Base-by-base conservation (phyloP, 1,140 invertebrate species). In the Tachypleus tridentatus region DNA sequence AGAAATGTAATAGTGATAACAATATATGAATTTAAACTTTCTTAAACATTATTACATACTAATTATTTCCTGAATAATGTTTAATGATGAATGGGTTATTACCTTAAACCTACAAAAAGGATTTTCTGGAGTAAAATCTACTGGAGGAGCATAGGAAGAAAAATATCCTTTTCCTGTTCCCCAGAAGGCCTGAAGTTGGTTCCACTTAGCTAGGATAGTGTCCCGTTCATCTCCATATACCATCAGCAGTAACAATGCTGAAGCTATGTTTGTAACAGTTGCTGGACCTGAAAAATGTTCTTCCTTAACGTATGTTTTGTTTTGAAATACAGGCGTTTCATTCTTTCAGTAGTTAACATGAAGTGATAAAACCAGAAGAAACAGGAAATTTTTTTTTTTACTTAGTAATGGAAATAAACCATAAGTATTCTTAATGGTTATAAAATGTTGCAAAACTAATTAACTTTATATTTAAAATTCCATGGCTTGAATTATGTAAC, bases 151-250 rank as follows among this genome's bases (percentile, higher is more conserved):
- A 71, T 83, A 86, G 53, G 83, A 78, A 29, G 83, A 84, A 74
- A 91, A 93, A 73, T 87, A 93, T 4, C 81, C 84, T 77, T 84
- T 84, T 71, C 90, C 90, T 63, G 82, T 84, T 3, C 94, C 95
- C 93, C 93, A 97, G 69, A 88, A 86, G 3, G 93, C 91, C 77
- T 96, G 93, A 56, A 98, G 77, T 64, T 93, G 85, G 75, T 97
- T 98, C 88, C 91, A 96, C 74, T 89, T 89, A 3, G 91, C 89
- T 53, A 98, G 81, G 51, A 93, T 87, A 66, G 86, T 85, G 75
- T 97, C 94, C 53, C 93, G 80, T 72, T 97, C 93, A 77, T 97
- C 93, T 51, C 89, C 89, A 77, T 91, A 97, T 47, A 96, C 83
- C 60, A 86, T 85, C 58, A 91, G 91, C 72, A 87, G 86, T 48